phyloP scores from a whole-genome alignment of 1,140 invertebrate genomes.

The Lethocerus indicus region DNA sequence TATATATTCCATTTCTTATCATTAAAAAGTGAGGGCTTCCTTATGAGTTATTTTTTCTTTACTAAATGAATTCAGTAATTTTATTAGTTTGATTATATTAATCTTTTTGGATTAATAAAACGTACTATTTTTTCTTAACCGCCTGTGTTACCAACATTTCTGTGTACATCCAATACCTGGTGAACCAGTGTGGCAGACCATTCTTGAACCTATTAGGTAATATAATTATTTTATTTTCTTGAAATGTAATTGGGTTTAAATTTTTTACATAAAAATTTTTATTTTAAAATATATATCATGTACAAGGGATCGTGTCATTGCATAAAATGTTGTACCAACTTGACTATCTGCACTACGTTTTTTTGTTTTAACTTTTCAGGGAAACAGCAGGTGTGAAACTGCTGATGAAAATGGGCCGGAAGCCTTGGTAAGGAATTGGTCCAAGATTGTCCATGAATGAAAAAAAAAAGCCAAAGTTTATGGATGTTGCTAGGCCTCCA shows the following conservation, averaged over 20 bases:
- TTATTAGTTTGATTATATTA: too few relatives aligned
- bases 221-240: slow-evolving; percentile 3
- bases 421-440: slow-evolving; percentile 79
- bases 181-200: slow-evolving; percentile 53
- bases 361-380: slow-evolving; percentile 31
- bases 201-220: slow-evolving; percentile 59
- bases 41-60: too few relatives aligned
- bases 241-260: slow-evolving; percentile 1
- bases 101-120: too few relatives aligned
- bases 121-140: too few relatives aligned
- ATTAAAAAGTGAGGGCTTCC: too few relatives aligned
- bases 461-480: slow-evolving; percentile 38
- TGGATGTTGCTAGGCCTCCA: slow-evolving; percentile 47
- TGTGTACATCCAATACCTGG: slow-evolving; percentile 60
- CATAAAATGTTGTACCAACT: neutral
- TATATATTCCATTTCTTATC: too few relatives aligned
- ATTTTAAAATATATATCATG: neutral
- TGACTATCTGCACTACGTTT: slow-evolving; percentile 7
- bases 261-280: too few relatives aligned
- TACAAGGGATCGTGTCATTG: neutral
- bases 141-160: slow-evolving; percentile 21
- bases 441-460: slow-evolving; percentile 41
- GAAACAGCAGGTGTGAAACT: slow-evolving; percentile 78
- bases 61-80: too few relatives aligned
- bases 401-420: slow-evolving; percentile 78